A percentile compares a stretch with the other conserved stretches of the same genome.
These are phyloP conservation scores for Drosophila pandora DNA, from an alignment of 1,140 invertebrate species.

Conservation along the genomic window DNA sequence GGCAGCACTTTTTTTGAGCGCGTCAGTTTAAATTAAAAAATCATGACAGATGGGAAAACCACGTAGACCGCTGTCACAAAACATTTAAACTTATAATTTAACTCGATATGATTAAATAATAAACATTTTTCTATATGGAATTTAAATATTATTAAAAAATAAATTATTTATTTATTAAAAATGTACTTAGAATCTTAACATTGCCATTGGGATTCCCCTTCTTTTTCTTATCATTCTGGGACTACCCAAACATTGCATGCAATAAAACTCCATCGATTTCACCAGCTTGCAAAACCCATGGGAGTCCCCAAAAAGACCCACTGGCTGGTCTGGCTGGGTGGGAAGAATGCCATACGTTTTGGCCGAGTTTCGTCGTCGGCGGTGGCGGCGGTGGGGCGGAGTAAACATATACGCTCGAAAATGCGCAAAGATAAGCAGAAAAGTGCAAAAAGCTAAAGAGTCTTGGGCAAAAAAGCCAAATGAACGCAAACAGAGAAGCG, in stretches of 20 bases:
- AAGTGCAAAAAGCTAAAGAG: constrained; percentile 17
- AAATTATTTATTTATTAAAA: no score
- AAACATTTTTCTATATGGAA: no score
- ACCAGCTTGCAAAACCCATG: constrained; percentile 24
- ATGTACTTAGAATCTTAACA: neutral
- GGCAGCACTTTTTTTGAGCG: no score
- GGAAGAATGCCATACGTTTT: constrained; percentile 17
- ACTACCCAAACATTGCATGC: neutral
- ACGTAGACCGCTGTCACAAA: no score
- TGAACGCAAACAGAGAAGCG: constrained; percentile 2
- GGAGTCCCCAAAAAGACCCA: constrained; percentile 27
- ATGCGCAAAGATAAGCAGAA: constrained; percentile 70
- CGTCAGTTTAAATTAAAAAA: no score
- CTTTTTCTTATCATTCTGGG: neutral
- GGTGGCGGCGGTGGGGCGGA: neutral
- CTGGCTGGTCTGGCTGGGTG: neutral
- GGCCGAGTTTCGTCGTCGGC: constrained; percentile 6
- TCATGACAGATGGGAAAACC: no score
- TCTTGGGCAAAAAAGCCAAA: constrained; percentile 9
- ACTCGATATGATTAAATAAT: no score
- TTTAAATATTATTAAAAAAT: no score
- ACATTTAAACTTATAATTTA: no score
- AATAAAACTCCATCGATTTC: constrained; percentile 21
- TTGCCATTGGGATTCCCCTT: constrained; percentile 7
- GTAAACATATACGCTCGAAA: constrained; percentile 43